These are phyloP conservation scores for Lepisosteus oculatus DNA, from an alignment of 2,113 vertebrate genomes.

Conservation along the genomic window DNA sequence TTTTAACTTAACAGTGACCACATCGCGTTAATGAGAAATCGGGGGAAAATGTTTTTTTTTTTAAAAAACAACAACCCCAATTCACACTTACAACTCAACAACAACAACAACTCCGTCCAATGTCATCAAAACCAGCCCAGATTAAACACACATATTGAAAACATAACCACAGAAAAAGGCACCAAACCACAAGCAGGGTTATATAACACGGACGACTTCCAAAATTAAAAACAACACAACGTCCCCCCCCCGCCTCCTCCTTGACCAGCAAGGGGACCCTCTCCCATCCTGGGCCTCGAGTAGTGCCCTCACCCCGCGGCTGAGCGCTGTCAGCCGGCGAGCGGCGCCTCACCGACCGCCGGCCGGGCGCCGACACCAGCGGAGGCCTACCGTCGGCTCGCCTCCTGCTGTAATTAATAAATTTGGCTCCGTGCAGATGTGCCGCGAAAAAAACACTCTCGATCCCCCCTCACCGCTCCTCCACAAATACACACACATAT, in stretches of 20 bases:
- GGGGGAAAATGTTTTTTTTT: too few relatives aligned
- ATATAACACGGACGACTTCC: too few relatives aligned
- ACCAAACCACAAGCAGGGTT: too few relatives aligned
- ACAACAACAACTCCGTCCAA: too few relatives aligned
- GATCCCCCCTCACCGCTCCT: constrained; percentile 40
- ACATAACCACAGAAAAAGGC: too few relatives aligned
- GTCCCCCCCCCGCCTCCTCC: constrained; percentile 32
- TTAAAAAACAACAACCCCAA: too few relatives aligned
- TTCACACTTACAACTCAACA: too few relatives aligned
- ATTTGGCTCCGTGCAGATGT: constrained; percentile 68
- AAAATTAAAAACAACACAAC: background rate
- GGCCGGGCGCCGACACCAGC: constrained; percentile 58
- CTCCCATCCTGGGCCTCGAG: constrained; percentile 61
- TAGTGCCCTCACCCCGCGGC: constrained; percentile 53
- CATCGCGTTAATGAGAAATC: too few relatives aligned
- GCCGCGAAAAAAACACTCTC: constrained; percentile 54
- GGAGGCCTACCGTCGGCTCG: constrained; percentile 67
- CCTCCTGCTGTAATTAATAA: constrained; percentile 70
- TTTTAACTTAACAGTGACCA: too few relatives aligned
- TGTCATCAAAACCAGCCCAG: too few relatives aligned
- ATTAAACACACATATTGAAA: too few relatives aligned
- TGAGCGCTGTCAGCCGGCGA: constrained; percentile 53
- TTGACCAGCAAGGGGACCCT: constrained; percentile 11
- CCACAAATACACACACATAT: too few relatives aligned
- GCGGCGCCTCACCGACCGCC: constrained; percentile 54